Evolutionary conservation across 2,113 vertebrate species (phyloP).

Genomic region (Semnornis frantzii): DNA sequence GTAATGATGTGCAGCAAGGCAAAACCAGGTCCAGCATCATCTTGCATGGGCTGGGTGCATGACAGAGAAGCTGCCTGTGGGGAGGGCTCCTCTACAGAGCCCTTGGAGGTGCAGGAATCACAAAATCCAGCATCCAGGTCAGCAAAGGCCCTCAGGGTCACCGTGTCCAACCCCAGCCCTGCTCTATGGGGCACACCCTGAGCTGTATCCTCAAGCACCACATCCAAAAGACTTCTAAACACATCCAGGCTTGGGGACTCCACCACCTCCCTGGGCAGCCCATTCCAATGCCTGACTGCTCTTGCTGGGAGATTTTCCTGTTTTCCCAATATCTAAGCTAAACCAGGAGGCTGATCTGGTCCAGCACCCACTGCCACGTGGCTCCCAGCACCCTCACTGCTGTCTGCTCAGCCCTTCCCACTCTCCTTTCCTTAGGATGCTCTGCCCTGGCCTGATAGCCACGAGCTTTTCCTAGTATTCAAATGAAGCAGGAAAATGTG

Average conservation of each 20-base stretch:
- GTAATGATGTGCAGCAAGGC: rapidly evolving
- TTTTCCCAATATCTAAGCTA: too few relatives aligned
- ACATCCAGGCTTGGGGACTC: too few relatives aligned
- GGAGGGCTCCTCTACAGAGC: not conserved
- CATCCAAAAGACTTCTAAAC: too few relatives aligned
- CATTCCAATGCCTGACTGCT: too few relatives aligned
- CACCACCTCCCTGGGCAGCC: too few relatives aligned
- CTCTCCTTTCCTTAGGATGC: constrained; percentile 18
- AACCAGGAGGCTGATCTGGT: rapidly evolving
- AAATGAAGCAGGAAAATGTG: not conserved
- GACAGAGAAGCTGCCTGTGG: rapidly evolving
- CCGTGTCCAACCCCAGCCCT: too few relatives aligned
- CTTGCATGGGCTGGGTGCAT: not conserved
- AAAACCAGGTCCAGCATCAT: rapidly evolving
- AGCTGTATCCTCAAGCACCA: too few relatives aligned
- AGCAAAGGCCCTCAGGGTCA: too few relatives aligned
- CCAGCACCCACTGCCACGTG: rapidly evolving
- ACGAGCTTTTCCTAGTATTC: constrained; percentile 47
- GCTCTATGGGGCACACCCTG: too few relatives aligned
- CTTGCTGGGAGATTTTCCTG: too few relatives aligned
- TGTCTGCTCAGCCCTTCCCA: rapidly evolving
- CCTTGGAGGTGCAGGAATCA: not conserved
- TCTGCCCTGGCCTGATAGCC: not conserved
- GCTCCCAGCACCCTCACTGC: rapidly evolving
- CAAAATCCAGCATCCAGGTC: too few relatives aligned